Evolutionary conservation across 2,113 vertebrate species (phyloP), one percentile per base, ranked within the genome.

Genomic region (Hiodon alosoides): DNA sequence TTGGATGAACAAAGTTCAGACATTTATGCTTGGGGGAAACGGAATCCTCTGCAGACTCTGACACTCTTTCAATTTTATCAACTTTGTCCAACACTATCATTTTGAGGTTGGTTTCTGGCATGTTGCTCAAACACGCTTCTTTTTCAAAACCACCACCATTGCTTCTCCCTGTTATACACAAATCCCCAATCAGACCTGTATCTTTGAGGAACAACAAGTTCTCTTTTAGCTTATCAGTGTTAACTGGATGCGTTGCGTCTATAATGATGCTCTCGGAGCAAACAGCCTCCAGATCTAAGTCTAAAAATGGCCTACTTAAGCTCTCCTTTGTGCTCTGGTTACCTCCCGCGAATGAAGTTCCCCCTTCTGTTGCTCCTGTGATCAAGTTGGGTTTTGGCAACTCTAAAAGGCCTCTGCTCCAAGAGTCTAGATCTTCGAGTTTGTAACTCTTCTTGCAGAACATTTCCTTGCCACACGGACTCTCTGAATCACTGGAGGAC

Each of bases 181-280:
- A 72, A 5, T 90, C 92, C 81, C 90, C 93, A 76, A 98, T n/a
- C 7, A 99, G 85, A 67, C 88, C 92, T 51, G 90, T 95, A 73
- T 98, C 94, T 81, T 90, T 93, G 78, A 98, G 94, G 85, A 98
- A 97, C 71, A 91, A 59, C 77, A 93, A 98, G 84, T 98, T 98
- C 76, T 93, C 93, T 3, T 90, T 81, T 13, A 97, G 86, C 78
- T 94, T 93, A 78, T 94, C 92, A 71, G 83, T 79, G 76, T 86
- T 92, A 79, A 91, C 78, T 73, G 89, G 61, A 67, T 81, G 83
- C 69, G 71, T 87, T 59, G 81, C 78, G 7, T 87, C 79, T 2
- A 79, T 80, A 31, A 86, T 87, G 62, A 80, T 81, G 76, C 74
- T 85, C 61, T 83, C 83, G 3, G 82, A 76, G 46, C 83, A 81